Conservation (phyloP, 2,113 vertebrate genomes). For the Callipepla squamata region DNA sequence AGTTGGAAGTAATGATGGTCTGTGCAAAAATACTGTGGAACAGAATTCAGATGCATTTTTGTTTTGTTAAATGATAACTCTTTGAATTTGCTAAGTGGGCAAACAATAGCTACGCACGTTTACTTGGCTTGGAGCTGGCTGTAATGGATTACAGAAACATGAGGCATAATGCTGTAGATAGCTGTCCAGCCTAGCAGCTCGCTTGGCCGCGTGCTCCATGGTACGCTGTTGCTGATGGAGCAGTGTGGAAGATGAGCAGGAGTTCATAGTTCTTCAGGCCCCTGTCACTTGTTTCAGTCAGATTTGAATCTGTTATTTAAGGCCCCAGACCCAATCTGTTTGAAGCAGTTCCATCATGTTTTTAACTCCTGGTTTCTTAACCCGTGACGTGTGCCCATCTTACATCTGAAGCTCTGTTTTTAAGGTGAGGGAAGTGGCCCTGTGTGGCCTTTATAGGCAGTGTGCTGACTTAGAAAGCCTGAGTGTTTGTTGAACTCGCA, state of each 20-base stretch:
- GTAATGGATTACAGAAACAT: neutral
- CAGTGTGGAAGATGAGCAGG: too few relatives aligned
- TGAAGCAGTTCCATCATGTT: neutral
- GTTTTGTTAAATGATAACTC: neutral
- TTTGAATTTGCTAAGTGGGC: neutral
- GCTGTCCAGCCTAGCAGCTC: neutral
- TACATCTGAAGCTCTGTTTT: neutral
- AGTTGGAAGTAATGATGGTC: neutral
- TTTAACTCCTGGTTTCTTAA: neutral
- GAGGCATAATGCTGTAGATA: fast-evolving
- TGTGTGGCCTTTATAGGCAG: neutral
- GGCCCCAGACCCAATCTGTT: neutral
- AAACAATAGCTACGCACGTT: fast-evolving
- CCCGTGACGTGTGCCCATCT: fast-evolving
- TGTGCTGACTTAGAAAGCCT: neutral
- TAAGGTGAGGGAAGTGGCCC: neutral
- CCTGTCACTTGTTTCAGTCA: neutral
- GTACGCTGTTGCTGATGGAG: neutral
- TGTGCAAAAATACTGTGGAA: fast-evolving
- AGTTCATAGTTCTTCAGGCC: neutral
- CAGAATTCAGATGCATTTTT: fast-evolving
- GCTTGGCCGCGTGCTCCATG: fast-evolving
- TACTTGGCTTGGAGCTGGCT: neutral
- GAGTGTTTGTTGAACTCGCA: neutral
- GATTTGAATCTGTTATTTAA: neutral